Percentiles rank a stretch among this genome's conserved stretches.
Evolutionary conservation across 92 coral and sea anemone genomes (phyloP).

Genomic region (Zoanthus solanderi): DNA sequence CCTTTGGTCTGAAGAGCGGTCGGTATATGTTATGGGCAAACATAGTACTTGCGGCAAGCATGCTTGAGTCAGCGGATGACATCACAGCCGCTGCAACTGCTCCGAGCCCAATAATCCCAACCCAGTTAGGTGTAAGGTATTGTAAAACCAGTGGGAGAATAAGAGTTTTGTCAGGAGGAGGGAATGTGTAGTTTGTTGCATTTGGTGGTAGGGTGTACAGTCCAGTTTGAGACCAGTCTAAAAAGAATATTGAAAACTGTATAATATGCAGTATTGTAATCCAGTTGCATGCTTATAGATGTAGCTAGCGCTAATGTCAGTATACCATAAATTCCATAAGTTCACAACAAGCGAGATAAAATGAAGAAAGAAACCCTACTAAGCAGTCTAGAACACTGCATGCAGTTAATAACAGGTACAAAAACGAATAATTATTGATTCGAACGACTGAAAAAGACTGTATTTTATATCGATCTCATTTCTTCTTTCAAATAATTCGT

Average conservation of each 20-base stretch:
- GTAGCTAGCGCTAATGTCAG: too few species aligned
- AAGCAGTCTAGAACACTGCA: too few species aligned
- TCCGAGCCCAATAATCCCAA: constrained; percentile 49
- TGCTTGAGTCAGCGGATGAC: constrained; percentile 94
- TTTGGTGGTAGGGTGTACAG: constrained; percentile 48
- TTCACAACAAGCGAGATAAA: too few species aligned
- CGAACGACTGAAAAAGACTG: too few species aligned
- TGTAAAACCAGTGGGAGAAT: constrained; percentile 59
- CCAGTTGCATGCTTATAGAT: too few species aligned
- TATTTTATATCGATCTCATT: too few species aligned
- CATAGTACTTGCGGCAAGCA: constrained; percentile 90
- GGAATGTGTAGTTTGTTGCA: constrained; percentile 26
- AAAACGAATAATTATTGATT: too few species aligned
- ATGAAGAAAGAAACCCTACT: too few species aligned
- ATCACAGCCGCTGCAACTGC: constrained; percentile 74
- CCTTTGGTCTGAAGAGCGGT: constrained; percentile 85
- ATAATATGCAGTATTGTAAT: not conserved
- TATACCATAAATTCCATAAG: too few species aligned
- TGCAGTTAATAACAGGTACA: too few species aligned
- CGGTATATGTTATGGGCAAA: constrained; percentile 86
- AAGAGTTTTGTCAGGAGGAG: constrained; percentile 61
- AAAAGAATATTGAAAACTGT: not conserved
- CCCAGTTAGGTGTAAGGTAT: constrained; percentile 38
- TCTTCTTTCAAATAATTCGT: too few species aligned
- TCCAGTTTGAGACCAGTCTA: constrained; percentile 80